Evolutionary conservation across 2,113 vertebrate species (phyloP), one percentile per base, ranked within the genome.

Genomic region (Oryzias woworae): DNA sequence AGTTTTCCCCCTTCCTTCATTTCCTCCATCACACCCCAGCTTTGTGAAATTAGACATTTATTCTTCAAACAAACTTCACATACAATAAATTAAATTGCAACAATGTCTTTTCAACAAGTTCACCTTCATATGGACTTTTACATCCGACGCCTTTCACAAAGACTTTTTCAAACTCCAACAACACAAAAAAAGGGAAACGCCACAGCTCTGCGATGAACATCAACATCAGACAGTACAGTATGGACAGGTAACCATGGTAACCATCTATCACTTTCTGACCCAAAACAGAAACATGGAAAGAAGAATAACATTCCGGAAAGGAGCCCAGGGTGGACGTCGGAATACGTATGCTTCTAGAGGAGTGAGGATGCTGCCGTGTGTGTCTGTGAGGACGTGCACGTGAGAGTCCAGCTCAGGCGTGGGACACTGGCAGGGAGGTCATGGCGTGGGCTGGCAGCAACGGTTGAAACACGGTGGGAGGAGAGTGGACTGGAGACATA

Each of bases 381-480:
- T 20, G 20, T 20, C 20, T 20, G 18, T 7, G 53, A 13, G 53
- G 18, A 24, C 17, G 52, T 31, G 51, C 26, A 24, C 26, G 51
- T 55, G n/a, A n/a, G 46, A 22, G 59, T 23, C 58, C 64, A 62
- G 89, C 80, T 94, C 93, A 95, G 88, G 93, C 93, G 69, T 95
- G 95, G 86, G 93, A 95, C 83, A 95, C 93, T 31, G 94, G 94
- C 91, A 96, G 92, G 3, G 94, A 93, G 90, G 94, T 94, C 93
- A 96, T 91, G 78, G 92, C 88, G 86, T 94, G 88, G 56, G 85
- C 89, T 49, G 94, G 92, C 91, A 96, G 88, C 91, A 98, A 89
- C 36, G 95, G 93, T 88, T 94, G 95, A 83, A 96, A 94, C 86
- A 96, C 91, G 77, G 94, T 91, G 77, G 94, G 91, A 87, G 94